Conservation (phyloP, 2,797 vertebrate species). For the Champsocephalus esox region DNA sequence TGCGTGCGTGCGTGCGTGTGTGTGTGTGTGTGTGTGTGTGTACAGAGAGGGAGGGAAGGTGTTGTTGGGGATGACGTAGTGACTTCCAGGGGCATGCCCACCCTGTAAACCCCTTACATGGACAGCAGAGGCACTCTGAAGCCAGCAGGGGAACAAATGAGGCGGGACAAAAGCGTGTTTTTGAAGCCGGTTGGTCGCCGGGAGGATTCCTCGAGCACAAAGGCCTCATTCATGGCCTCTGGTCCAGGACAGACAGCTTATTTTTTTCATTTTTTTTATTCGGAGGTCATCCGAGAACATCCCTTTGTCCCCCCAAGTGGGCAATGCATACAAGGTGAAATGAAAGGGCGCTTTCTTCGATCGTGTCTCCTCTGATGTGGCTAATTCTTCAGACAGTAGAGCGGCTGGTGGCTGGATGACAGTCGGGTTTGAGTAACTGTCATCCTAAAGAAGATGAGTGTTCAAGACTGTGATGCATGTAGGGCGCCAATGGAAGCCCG, state of each 20-base stretch:
- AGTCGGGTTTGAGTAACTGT: constrained; percentile 4
- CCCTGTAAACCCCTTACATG: constrained; percentile 38
- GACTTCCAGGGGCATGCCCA: constrained; percentile 37
- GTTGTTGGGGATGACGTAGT: not conserved
- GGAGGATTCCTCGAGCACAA: constrained; percentile 63
- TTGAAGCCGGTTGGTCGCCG: constrained; percentile 52
- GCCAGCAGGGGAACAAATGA: constrained; percentile 54
- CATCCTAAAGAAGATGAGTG: not conserved
- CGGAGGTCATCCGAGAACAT: constrained; percentile 58
- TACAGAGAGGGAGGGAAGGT: not conserved
- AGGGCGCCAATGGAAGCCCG: not conserved
- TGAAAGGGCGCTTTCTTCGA: constrained; percentile 33
- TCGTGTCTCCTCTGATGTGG: not conserved
- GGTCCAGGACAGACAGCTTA: constrained; percentile 29
- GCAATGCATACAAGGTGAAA: constrained; percentile 55
- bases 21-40: not conserved
- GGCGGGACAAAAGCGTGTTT: constrained; percentile 55
- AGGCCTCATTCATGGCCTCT: constrained; percentile 68
- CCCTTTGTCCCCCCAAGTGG: constrained; percentile 55
- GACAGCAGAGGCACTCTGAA: constrained; percentile 46
- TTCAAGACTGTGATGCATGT: not conserved
- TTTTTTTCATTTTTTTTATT: constrained; percentile 12
- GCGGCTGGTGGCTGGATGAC: constrained; percentile 34
- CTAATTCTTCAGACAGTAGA: constrained; percentile 42
- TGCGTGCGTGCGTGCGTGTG: constrained; percentile 6